These are phyloP conservation scores for Chiridota heheva DNA, from an alignment of 35 echinoderm and acorn worm species.

Conservation along the genomic window DNA sequence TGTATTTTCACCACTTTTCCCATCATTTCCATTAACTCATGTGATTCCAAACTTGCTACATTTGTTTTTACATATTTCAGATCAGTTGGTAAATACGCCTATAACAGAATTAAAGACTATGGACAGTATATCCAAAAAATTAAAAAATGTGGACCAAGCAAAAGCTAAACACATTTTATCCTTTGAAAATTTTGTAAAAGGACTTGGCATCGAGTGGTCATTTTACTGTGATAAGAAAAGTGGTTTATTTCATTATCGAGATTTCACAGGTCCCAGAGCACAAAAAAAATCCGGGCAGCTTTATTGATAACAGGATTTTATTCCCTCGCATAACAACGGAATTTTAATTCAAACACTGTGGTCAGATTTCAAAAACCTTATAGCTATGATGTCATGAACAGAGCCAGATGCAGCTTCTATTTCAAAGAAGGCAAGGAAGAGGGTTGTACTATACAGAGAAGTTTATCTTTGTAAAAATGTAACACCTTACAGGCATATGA, in stretches of 20 bases:
- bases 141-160: conserved; percentile 5
- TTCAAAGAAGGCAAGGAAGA: not conserved
- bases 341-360: not conserved
- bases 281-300: conserved; percentile 12
- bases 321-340: not conserved
- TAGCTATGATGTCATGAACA: conserved; percentile 1
- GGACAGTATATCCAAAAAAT: not conserved
- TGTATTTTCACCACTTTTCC: not conserved
- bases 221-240: conserved; percentile 13
- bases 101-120: not conserved
- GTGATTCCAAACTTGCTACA: not conserved
- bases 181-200: conserved; percentile 18
- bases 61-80: too few relatives aligned
- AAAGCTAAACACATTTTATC: conserved; percentile 11
- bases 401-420: conserved; percentile 23
- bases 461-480: conserved; percentile 6
- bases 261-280: conserved; percentile 4
- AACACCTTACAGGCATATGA: conserved; percentile 15
- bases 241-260: too few relatives aligned
- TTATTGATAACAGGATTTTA: not conserved
- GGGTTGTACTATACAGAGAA: not conserved
- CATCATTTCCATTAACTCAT: not conserved
- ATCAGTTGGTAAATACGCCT: not conserved
- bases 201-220: not conserved
- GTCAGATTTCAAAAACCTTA: not conserved